A percentile compares a stretch with the other conserved stretches of the same genome.
Conservation (phyloP, 2,888 invertebrate species). For the Parascotia fuliginaria region DNA sequence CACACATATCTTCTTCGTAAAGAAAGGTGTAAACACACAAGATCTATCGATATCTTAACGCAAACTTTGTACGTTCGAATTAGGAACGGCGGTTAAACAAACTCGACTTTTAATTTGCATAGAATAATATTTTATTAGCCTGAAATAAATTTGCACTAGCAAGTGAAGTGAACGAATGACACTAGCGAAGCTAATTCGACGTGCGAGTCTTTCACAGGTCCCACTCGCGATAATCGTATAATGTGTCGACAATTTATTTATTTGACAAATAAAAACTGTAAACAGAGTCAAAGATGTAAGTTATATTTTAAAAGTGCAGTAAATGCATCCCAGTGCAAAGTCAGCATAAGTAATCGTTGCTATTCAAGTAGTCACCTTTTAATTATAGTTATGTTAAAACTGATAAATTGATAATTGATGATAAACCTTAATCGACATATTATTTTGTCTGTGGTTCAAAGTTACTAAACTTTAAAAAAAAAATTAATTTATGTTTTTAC, state of each 20-base stretch:
- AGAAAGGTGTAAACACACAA: conserved; percentile 14
- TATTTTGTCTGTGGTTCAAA: background rate
- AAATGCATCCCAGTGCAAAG: too few species aligned
- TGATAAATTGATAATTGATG: too few species aligned
- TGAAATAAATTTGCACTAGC: background rate
- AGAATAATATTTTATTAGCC: conserved; percentile 6
- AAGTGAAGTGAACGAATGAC: background rate
- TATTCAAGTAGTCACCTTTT: conserved; percentile 24
- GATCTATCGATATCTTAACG: too few species aligned
- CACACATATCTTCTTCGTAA: conserved; percentile 12
- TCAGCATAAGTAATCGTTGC: conserved; percentile 8
- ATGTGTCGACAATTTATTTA: background rate
- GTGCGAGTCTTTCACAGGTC: background rate
- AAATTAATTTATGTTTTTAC: too few species aligned
- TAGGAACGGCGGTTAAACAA: conserved; percentile 10
- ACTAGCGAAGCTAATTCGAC: conserved; percentile 2
- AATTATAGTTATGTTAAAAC: conserved; percentile 24
- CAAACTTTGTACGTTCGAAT: conserved; percentile 15
- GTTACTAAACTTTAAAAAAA: too few species aligned
- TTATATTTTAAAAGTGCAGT: background rate
- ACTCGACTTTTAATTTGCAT: background rate
- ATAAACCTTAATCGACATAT: too few species aligned
- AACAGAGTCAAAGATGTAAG: background rate
- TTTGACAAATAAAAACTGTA: background rate
- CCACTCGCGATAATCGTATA: background rate